Conservation (phyloP, 2,113 vertebrate genomes). For the Protobothrops mucrosquamatus region DNA sequence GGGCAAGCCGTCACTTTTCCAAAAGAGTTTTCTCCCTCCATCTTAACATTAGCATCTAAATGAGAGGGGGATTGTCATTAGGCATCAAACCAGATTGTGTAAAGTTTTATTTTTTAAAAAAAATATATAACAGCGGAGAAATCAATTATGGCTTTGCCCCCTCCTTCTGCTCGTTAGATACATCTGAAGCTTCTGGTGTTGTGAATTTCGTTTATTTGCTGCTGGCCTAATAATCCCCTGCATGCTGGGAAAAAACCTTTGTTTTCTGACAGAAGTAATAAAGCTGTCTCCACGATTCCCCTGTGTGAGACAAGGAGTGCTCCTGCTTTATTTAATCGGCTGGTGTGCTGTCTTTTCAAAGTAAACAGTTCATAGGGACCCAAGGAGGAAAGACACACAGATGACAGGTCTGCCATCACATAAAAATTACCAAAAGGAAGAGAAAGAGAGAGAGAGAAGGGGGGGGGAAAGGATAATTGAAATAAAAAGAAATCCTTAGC, state of each 20-base stretch:
- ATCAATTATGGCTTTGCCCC: conserved; percentile 66
- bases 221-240: conserved; percentile 72
- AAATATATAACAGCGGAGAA: conserved; percentile 53
- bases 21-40: neutral
- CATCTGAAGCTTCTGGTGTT: conserved; percentile 68
- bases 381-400: conserved; percentile 66
- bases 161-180: conserved; percentile 39
- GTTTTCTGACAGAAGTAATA: conserved; percentile 81
- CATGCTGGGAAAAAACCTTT: conserved; percentile 77
- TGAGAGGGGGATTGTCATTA: conserved; percentile 4
- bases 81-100: conserved; percentile 18
- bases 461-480: neutral
- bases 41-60: conserved; percentile 30
- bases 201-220: conserved; percentile 70
- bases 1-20: neutral
- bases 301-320: conserved; percentile 70
- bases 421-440: conserved; percentile 33
- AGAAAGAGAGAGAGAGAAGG: too few species aligned
- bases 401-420: conserved; percentile 45
- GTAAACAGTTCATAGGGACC: conserved; percentile 71
- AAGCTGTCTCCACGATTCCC: conserved; percentile 74
- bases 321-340: conserved; percentile 77
- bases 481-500: conserved; percentile 49
- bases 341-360: conserved; percentile 74
- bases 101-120: conserved; percentile 36